Evolutionary conservation across 2,888 invertebrate species (phyloP), one percentile per base, ranked within the genome.

Genomic region (Rhopalosiphum nymphaeae): DNA sequence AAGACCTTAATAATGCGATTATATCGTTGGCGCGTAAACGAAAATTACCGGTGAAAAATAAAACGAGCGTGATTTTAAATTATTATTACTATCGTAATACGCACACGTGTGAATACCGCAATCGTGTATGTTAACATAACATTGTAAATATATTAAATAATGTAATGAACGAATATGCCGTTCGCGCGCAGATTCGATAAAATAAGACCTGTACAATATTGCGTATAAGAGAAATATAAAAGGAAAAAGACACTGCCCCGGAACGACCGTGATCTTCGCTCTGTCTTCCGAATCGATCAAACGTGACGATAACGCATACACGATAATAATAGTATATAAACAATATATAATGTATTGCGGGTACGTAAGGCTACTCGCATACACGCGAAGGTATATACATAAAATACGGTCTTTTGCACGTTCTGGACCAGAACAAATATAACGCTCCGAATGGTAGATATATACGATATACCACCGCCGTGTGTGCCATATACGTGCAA

Each of bases 361-460:
- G 3, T 21, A 36, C 9, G 36, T 21, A 36, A 78, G 36, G 42
- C 21, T 36, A 25, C 36, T 78, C 78, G 78, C 36, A 36, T 36
- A 78, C 36, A 36, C 36, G 21, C n/a, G 16, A n/a, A 36, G n/a
- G n/a, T 13, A n/a, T 16, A 61, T 57, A 26, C 29, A 61, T 67
- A n/a, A 67, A n/a, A 16, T n/a, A n/a, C 67, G n/a, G 16, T 16
- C 13, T 67, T n/a, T 67, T 67, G n/a, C n/a, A n/a, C 67, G n/a
- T 36, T 36, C 67, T n/a, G 67, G n/a, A 67, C 67, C 67, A 67
- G n/a, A 67, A 67, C 67, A 67, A 67, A 67, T 67, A 67, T 67
- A 36, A 67, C n/a, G 1, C n/a, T 67, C 67, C 67, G 67, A 16
- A 36, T 67, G n/a, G 67, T 67, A 46, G 7, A 46, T 46, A 46